Evolutionary conservation across 2,113 vertebrate species (phyloP), one percentile per base, ranked within the genome.

Genomic region (Psammodynastes pulverulentus): DNA sequence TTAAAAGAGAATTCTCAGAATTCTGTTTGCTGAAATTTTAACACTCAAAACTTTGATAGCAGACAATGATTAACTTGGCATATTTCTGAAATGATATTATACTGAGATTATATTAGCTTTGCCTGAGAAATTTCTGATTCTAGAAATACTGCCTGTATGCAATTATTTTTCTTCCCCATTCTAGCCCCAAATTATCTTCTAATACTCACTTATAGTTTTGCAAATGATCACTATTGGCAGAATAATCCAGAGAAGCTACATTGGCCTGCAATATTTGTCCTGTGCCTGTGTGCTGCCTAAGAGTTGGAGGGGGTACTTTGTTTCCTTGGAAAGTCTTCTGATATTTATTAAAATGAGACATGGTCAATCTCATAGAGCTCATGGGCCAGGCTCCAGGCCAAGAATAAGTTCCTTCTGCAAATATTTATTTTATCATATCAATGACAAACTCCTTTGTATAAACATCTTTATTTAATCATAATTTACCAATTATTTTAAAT

Each of bases 401-500:
- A 97, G 96, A 93, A 91, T 94, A 96, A 97, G 97, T 96, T 96
- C 93, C 94, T 97, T 97, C 96, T 96, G 92, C 96, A 97, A 97
- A 97, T 97, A 97, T 97, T 97, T 97, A 97, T 97, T 97, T 97
- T 97, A 97, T 96, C 96, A 96, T 97, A 97, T 97, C 96, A 97
- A 97, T 96, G 96, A 97, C 96, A 97, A 97, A 97, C 96, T 96
- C 95, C 95, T 96, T 96, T 95, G 94, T 97, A 95, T 97, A 97
- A 97, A 97, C 96, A 96, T 96, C 96, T 97, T 97, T 97, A 97
- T 97, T 97, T 96, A 96, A 97, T 96, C 97, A 97, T 97, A 97
- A 97, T 97, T 97, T 97, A 97, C 96, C 97, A 97, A 97, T 97
- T 97, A 97, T 97, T 97, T 96, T 97, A 97, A 97, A 97, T 96